phyloP scores from a whole-genome alignment of 2,888 invertebrate genomes.

The Temnothorax rugatulus region DNA sequence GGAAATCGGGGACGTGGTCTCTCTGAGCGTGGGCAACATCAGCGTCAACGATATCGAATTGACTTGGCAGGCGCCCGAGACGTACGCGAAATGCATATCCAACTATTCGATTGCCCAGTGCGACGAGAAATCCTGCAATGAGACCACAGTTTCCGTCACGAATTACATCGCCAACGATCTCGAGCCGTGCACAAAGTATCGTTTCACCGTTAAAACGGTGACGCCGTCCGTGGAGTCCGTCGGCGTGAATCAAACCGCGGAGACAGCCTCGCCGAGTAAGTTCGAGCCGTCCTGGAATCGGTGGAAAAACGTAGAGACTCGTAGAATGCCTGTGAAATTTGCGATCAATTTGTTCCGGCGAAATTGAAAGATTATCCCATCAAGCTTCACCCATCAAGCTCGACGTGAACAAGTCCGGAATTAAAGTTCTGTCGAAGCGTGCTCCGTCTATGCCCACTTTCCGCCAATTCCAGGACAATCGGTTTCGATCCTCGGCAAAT shows the following conservation, averaged over 20 bases:
- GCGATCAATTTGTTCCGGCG: not conserved
- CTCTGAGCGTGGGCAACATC: conserved; percentile 20
- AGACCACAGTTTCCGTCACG: not conserved
- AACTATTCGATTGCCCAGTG: conserved; percentile 61
- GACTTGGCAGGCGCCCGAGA: conserved; percentile 62
- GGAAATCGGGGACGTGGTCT: conserved; percentile 58
- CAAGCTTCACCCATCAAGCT: not conserved
- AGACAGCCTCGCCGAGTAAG: conserved; percentile 77
- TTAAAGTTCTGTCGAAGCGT: not conserved
- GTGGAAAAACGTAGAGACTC: not conserved
- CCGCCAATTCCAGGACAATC: not conserved
- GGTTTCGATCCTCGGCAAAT: not conserved
- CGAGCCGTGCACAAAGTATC: conserved; percentile 60
- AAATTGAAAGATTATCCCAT: not conserved
- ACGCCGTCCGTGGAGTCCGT: conserved; percentile 47
- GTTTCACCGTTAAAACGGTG: conserved; percentile 58
- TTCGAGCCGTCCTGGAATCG: not conserved
- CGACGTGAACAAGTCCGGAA: not conserved
- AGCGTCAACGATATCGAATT: conserved; percentile 40
- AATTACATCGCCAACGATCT: conserved; percentile 56
- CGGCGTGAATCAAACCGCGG: conserved; percentile 60
- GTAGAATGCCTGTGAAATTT: not conserved
- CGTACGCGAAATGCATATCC: conserved; percentile 56
- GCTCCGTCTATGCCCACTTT: not conserved
- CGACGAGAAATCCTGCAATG: conserved; percentile 38